phyloP scores from a whole-genome alignment of 92 coral and sea anemone species.

The Micromussa lordhowensis region DNA sequence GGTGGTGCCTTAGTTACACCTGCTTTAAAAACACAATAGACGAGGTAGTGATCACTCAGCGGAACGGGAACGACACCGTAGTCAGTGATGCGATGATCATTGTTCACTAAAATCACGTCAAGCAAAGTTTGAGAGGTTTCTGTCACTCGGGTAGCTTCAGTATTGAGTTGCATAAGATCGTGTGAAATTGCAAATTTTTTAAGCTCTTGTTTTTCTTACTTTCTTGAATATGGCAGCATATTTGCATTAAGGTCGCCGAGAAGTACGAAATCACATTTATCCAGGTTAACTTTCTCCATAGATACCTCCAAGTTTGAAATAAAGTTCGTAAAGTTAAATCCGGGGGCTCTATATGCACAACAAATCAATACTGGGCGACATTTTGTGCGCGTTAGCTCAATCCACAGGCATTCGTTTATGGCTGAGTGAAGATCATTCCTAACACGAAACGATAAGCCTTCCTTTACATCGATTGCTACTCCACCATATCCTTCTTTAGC shows the following conservation, averaged over 20 bases:
- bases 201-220: no score
- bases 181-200: no score
- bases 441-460: constrained; percentile 40
- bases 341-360: constrained; percentile 47
- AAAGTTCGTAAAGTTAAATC: constrained; percentile 27
- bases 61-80: constrained; percentile 66
- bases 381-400: constrained; percentile 34
- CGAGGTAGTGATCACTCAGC: constrained; percentile 68
- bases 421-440: constrained; percentile 30
- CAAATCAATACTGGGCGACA: constrained; percentile 19
- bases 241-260: constrained; percentile 39
- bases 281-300: constrained; percentile 37
- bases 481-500: constrained; percentile 55
- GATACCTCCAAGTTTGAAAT: constrained; percentile 35
- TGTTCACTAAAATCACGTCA: no score
- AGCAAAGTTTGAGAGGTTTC: no score
- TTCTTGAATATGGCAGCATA: no score
- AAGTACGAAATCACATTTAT: constrained; percentile 39
- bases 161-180: no score
- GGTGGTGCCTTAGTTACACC: constrained; percentile 72
- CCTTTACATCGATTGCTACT: constrained; percentile 21
- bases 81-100: constrained; percentile 6
- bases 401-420: constrained; percentile 3
- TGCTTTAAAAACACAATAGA: constrained; percentile 65
- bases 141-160: no score